Evolutionary conservation across 2,113 vertebrate genomes (phyloP).

Genomic region (Zapus hudsonius): DNA sequence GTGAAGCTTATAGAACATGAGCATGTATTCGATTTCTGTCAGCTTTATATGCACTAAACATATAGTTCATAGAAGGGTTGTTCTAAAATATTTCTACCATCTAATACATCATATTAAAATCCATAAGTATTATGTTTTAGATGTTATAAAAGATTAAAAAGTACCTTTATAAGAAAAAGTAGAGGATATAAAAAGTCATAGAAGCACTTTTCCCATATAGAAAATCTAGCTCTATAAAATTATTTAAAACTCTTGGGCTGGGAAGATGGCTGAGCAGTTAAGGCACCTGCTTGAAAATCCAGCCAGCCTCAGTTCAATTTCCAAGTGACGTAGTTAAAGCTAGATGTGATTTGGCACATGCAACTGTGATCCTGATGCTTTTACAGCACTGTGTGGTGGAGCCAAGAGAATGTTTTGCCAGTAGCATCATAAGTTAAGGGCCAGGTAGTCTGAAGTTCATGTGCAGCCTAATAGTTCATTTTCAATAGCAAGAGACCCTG

Average conservation of each 20-base stretch:
- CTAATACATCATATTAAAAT: not conserved
- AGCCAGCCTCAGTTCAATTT: too few species aligned
- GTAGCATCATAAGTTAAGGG: too few species aligned
- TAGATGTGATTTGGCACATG: too few species aligned
- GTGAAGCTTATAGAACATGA: not conserved
- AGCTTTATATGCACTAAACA: not conserved
- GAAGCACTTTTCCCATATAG: not conserved
- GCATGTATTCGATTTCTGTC: not conserved
- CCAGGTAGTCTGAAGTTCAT: too few species aligned
- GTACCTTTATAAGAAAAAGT: not conserved
- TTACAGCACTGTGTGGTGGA: too few species aligned
- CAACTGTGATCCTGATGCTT: too few species aligned
- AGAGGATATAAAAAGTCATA: not conserved
- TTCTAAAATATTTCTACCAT: not conserved
- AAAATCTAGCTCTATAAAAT: not conserved
- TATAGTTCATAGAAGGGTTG: not conserved
- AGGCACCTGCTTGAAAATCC: too few species aligned
- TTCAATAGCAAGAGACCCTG: too few species aligned
- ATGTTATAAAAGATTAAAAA: not conserved
- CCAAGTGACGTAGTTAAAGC: too few species aligned
- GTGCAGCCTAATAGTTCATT: too few species aligned
- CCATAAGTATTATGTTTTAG: not conserved
- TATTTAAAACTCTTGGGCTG: not conserved
- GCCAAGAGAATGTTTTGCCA: too few species aligned
- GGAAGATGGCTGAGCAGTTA: too few species aligned